Evolutionary conservation across 2,113 vertebrate species (phyloP).

Genomic region (Hyaena hyaena): DNA sequence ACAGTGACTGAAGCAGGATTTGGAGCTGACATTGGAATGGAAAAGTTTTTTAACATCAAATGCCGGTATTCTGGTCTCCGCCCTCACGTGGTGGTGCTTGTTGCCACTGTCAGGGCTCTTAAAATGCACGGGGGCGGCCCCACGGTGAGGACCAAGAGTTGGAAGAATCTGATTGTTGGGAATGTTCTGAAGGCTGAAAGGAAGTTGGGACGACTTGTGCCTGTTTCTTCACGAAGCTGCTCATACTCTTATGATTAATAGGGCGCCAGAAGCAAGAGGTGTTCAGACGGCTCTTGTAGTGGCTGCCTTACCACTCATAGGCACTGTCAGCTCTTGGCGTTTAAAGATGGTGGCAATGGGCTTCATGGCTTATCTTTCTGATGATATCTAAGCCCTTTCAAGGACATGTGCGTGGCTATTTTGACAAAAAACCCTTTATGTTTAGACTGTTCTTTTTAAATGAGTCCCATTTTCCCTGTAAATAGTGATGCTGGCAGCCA

Average conservation of each 20-base stretch:
- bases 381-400: not conserved
- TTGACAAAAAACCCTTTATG: not conserved
- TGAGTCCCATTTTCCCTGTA: not conserved
- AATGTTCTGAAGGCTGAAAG: not conserved
- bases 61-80: slow-evolving; percentile 95
- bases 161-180: not conserved
- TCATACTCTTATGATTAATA: not conserved
- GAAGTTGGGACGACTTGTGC: not conserved
- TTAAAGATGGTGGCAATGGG: not conserved
- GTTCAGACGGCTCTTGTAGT: not conserved
- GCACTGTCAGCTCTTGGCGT: not conserved
- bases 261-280: not conserved
- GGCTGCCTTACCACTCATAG: rapidly evolving
- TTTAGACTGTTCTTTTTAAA: slow-evolving; percentile 24
- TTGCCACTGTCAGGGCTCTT: slow-evolving; percentile 95
- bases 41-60: slow-evolving; percentile 99
- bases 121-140: slow-evolving; percentile 99
- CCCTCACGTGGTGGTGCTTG: slow-evolving; percentile 96
- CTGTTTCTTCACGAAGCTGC: not conserved
- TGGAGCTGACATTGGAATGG: slow-evolving; percentile 99
- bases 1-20: slow-evolving; percentile 98
- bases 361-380: not conserved
- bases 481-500: not conserved
- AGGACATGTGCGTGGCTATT: not conserved
- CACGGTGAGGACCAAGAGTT: slow-evolving; percentile 86